These are phyloP conservation scores for Indri indri DNA, from an alignment of 2,113 vertebrate species.

Conservation along the genomic window DNA sequence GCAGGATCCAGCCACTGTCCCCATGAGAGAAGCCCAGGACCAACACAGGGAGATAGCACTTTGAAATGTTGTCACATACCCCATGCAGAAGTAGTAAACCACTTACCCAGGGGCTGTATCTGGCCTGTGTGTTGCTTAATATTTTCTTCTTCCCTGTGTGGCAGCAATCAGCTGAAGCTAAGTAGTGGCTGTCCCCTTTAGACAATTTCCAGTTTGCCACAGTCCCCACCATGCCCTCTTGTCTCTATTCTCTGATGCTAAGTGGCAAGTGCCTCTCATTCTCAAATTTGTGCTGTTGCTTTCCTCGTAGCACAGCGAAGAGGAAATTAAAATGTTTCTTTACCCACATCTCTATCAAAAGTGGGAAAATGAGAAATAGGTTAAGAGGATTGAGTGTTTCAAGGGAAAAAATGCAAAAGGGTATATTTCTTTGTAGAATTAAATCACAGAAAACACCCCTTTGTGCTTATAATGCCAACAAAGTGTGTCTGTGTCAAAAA, in stretches of 20 bases:
- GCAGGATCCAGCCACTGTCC: background rate
- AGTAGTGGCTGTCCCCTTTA: background rate
- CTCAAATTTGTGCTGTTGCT: background rate
- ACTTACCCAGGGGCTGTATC: background rate
- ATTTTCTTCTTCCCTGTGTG: background rate
- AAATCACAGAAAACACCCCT: background rate
- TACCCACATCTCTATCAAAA: background rate
- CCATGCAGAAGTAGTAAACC: background rate
- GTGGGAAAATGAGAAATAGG: background rate
- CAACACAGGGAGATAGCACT: no score
- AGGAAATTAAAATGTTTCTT: background rate
- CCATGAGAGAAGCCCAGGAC: fast-evolving
- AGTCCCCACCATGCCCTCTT: background rate
- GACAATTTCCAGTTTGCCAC: background rate
- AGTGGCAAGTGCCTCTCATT: background rate
- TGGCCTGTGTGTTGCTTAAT: background rate
- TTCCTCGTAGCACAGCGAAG: background rate
- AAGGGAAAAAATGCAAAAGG: background rate
- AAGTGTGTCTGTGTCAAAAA: background rate
- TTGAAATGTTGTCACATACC: background rate
- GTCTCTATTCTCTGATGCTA: background rate
- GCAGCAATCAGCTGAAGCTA: background rate
- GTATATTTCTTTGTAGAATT: background rate
- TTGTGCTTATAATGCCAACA: background rate
- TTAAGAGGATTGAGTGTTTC: background rate